Evolutionary conservation across 2,888 invertebrate species (phyloP), one percentile per base, ranked within the genome.

Genomic region (Bhutanitis thaidina): DNA sequence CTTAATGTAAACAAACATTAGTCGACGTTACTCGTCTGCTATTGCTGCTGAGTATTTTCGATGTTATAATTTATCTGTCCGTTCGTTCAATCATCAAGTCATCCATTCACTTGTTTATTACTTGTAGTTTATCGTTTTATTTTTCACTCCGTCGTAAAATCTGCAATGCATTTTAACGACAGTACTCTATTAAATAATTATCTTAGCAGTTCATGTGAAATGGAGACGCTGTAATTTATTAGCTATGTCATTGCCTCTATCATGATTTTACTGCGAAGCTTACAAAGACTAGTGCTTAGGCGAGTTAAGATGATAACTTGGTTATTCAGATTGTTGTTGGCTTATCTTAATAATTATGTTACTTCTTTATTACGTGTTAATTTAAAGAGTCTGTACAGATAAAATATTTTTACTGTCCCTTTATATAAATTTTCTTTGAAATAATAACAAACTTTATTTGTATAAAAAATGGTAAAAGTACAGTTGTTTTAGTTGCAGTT

Each of bases 341-440:
- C 40, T 45, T 50, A 50, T 45, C 50, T 50, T 35, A 50, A 44
- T 44, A 44, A 44, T 49, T 41, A 48, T 40, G 37, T 27, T 35
- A 48, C 39, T 30, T 37, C 37, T 43, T 43, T 30, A 43, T 49
- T 32, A 37, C 37, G 30, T 37, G 32, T 37, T 43, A 34, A 44
- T 49, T 9, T 30, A 41, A 36, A 14, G 39, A 12, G 43, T 50
- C 32, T 34, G 39, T 39, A 45, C 32, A 35, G 9, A 8, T 37
- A 20, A 2, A 20, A 20, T 20, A 20, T 4, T 20, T 20, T 20
- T 20, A 20, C 20, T n/a, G n/a, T n/a, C n/a, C n/a, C n/a, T n/a
- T n/a, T n/a, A n/a, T n/a, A n/a, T n/a, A n/a, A n/a, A n/a, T n/a
- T n/a, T n/a, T n/a, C n/a, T n/a, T n/a, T n/a, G n/a, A n/a, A n/a